Evolutionary conservation across 2,888 invertebrate species (phyloP).

Genomic region (Nysson spinosus): DNA sequence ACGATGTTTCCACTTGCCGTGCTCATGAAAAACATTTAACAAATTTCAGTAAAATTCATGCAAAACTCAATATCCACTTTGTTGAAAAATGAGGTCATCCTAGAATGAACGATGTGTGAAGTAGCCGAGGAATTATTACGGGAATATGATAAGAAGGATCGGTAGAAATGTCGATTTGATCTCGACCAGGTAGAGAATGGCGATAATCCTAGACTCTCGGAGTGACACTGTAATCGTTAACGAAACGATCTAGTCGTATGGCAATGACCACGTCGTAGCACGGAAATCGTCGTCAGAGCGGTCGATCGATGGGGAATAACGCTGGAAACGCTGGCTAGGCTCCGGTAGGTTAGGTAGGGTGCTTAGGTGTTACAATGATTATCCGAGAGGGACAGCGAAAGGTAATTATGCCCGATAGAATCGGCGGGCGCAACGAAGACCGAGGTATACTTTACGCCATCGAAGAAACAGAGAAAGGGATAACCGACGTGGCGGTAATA

Average conservation of each 20-base stretch:
- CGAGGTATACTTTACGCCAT: slow-evolving; percentile 69
- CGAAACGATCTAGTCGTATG: slow-evolving; percentile 59
- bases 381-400: slow-evolving; percentile 76
- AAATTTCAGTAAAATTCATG: too few species aligned
- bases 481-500: slow-evolving; percentile 44
- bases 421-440: slow-evolving; percentile 69
- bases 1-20: too few species aligned
- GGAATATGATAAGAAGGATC: background rate
- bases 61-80: too few species aligned
- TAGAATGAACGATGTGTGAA: too few species aligned
- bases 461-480: slow-evolving; percentile 60
- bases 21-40: too few species aligned
- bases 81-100: too few species aligned
- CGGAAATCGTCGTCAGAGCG: slow-evolving; percentile 70
- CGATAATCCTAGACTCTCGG: slow-evolving; percentile 51
- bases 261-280: slow-evolving; percentile 64
- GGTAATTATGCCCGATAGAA: slow-evolving; percentile 77
- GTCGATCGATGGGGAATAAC: slow-evolving; percentile 71
- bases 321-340: slow-evolving; percentile 72
- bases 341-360: slow-evolving; percentile 73
- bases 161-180: background rate
- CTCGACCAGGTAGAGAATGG: slow-evolving; percentile 30
- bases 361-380: slow-evolving; percentile 78
- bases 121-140: too few species aligned
- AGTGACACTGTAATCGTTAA: slow-evolving; percentile 61